Base-by-base conservation (phyloP, 2,888 invertebrate genomes). In the Himalopsyche kuldschensis region DNA sequence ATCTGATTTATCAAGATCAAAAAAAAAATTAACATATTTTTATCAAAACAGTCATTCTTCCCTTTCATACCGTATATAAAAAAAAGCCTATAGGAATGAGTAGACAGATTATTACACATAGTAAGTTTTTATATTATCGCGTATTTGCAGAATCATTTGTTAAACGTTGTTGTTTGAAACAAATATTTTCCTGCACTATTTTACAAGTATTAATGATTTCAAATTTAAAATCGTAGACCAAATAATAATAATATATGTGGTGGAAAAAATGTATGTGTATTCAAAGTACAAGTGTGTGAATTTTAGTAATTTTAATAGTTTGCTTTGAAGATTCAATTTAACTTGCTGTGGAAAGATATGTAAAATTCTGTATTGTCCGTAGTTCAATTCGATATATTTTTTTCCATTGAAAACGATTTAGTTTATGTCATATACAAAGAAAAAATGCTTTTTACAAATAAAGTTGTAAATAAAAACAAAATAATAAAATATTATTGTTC, bases 21-120 rank as follows among this genome's bases (percentile, higher is more conserved):
- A 35, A 35, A 35, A 4, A 41, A 78, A 20, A 35, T 47, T 27
- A 78, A 24, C 24, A 32, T 35, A 69, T 27, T 55, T 24, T 17
- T 63, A 83, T 41, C 27, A 82, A 80, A 47, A 75, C 82, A 82
- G 69, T 80, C 82, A 82, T 82, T 80, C 82, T 47, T 78, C 78
- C 47, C 30, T 63, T 46, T 69, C 80, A 76, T 15, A 75, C 75
- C 15, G 10, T 55, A 69, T 78, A 80, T 5, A 77, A 27, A 69
- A 80, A 84, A 84, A 84, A 84, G 84, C 84, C n/a, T 78, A 78
- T 77, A 79, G 84, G 84, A 84, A 84, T 84, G 80, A 80, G 82
- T 63, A 78, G 31, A 80, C 41, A 75, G 30, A 24, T 30, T 31
- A 20, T 35, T 76, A 78, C 17, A 48, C n/a, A n/a, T n/a, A n/a